Conservation (phyloP, 2,888 invertebrate genomes). For the Clitarchus hookeri region DNA sequence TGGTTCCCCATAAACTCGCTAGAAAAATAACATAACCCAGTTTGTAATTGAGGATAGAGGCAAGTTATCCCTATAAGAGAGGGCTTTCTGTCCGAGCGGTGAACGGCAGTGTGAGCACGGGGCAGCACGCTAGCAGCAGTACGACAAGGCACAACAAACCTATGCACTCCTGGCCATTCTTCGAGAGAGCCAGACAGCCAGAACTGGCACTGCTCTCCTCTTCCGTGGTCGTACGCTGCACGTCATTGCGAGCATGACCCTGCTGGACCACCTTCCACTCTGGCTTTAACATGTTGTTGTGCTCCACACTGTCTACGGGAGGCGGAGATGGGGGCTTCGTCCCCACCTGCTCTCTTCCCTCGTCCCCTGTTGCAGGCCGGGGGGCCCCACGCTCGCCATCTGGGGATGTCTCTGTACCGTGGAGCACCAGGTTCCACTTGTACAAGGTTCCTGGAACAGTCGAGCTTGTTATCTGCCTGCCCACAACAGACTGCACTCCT, state of each 20-base stretch:
- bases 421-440: conserved; percentile 82
- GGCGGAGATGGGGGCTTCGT: not conserved
- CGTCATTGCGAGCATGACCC: conserved; percentile 45
- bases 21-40: not conserved
- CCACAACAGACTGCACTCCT: too few relatives aligned
- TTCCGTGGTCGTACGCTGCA: conserved; percentile 51
- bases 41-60: not conserved
- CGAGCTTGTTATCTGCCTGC: too few relatives aligned
- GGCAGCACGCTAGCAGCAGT: conserved; percentile 28
- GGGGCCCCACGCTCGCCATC: conserved; percentile 45
- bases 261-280: conserved; percentile 32
- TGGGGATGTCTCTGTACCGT: conserved; percentile 70
- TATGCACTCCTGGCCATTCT: conserved; percentile 41
- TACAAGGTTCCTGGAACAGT: conserved; percentile 61
- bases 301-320: conserved; percentile 8
- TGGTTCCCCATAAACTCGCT: too few relatives aligned
- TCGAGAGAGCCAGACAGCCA: conserved; percentile 35
- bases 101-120: not conserved
- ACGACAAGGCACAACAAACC: conserved; percentile 44
- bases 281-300: conserved; percentile 26
- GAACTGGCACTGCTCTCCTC: conserved; percentile 42
- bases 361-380: not conserved
- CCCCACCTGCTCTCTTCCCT: not conserved
- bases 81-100: not conserved
- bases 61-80: not conserved